A percentile compares a stretch with the other conserved stretches of the same genome.
phyloP scores from a whole-genome alignment of 2,797 vertebrate species.

The Alca torda region DNA sequence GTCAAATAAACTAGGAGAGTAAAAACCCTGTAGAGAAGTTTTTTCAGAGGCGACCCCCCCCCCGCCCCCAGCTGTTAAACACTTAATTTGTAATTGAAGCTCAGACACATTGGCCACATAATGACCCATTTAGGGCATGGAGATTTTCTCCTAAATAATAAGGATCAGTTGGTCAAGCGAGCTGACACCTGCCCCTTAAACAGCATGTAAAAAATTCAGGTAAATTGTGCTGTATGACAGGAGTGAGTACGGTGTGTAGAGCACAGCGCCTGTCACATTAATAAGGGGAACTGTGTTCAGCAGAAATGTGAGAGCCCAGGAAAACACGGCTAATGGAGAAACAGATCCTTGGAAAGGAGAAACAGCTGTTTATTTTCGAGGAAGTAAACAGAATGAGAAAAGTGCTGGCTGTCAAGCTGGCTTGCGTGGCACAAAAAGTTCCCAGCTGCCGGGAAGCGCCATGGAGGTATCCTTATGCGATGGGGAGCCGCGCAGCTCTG shows the following conservation, averaged over 20 bases:
- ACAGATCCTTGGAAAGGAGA: neutral
- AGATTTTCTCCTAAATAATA: neutral
- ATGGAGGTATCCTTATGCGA: neutral
- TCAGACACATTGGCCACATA: neutral
- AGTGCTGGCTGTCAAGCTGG: neutral
- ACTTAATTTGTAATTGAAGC: neutral
- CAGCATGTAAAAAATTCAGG: neutral
- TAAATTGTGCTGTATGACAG: neutral
- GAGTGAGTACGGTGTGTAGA: neutral
- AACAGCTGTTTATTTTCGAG: neutral
- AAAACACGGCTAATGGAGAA: neutral
- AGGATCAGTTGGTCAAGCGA: neutral
- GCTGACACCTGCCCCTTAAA: neutral
- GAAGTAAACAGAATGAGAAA: neutral
- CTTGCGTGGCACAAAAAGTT: neutral
- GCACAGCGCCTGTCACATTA: neutral
- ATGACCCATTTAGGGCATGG: neutral
- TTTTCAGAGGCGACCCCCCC: neutral
- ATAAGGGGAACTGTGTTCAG: neutral
- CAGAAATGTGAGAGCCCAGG: neutral
- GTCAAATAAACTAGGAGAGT: neutral
- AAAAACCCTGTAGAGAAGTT: neutral
- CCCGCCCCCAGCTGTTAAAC: neutral
- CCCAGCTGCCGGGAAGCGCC: accelerated
- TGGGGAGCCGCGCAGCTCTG: accelerated